Conservation (phyloP, 2,113 vertebrate genomes). For the Eurystomus gularis region DNA sequence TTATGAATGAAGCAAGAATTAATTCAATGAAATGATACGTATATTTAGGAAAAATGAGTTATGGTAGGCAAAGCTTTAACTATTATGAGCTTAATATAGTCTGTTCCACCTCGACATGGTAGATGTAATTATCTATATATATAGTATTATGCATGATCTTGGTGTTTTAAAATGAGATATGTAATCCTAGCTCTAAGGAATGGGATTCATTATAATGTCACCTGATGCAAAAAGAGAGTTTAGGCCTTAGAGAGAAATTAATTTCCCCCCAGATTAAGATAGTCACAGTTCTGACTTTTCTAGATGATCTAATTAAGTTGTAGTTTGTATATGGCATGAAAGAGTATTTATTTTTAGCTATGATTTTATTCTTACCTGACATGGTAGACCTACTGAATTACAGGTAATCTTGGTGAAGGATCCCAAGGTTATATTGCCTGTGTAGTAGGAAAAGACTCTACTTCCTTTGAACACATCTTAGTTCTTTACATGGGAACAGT, state of each 20-base stretch:
- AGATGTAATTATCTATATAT: slow-evolving; percentile 55
- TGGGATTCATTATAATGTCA: slow-evolving; percentile 32
- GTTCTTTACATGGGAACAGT: neutral
- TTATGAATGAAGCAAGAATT: neutral
- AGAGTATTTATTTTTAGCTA: neutral
- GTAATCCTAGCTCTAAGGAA: slow-evolving; percentile 47
- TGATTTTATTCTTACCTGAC: neutral
- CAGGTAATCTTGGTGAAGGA: neutral
- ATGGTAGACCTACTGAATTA: neutral
- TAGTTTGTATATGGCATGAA: neutral
- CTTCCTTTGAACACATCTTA: neutral
- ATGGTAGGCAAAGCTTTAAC: slow-evolving; percentile 30
- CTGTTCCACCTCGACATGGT: neutral
- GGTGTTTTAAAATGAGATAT: slow-evolving; percentile 48
- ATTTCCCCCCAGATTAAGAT: neutral
- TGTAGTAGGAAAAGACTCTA: neutral
- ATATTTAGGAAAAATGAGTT: neutral
- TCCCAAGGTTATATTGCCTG: neutral
- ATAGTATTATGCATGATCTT: slow-evolving; percentile 33
- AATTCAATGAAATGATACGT: neutral
- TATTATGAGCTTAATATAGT: slow-evolving; percentile 14
- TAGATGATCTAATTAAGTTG: neutral
- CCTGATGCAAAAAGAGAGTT: neutral
- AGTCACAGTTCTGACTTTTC: neutral
- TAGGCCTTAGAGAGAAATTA: neutral